Evolutionary conservation across 1,140 invertebrate species (phyloP).

Genomic region (Lethrus apterus): DNA sequence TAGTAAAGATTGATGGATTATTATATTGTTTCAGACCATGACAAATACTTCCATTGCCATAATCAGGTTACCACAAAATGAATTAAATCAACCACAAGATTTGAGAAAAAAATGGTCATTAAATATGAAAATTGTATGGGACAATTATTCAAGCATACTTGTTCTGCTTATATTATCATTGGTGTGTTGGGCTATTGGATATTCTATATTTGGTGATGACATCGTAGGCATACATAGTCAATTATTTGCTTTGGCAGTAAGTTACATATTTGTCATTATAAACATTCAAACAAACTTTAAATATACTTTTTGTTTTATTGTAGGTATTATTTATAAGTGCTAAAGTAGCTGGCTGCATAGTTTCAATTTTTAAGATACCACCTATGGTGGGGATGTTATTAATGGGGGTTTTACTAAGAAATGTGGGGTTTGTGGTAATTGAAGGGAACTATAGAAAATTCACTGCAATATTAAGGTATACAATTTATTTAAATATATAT

Average conservation of each 20-base stretch:
- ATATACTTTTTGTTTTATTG: slow-evolving; percentile 6
- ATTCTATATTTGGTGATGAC: slow-evolving; percentile 21
- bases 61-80: too few relatives aligned
- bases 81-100: too few relatives aligned
- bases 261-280: neutral
- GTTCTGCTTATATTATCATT: slow-evolving; percentile 17
- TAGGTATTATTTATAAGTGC: slow-evolving; percentile 26
- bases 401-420: slow-evolving; percentile 24
- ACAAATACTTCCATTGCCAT: neutral
- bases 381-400: slow-evolving; percentile 28
- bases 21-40: neutral
- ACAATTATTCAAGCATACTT: slow-evolving; percentile 11
- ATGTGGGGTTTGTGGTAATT: slow-evolving; percentile 25
- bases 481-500: neutral
- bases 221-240: slow-evolving; percentile 18
- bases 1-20: neutral
- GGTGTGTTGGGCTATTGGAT: slow-evolving; percentile 20
- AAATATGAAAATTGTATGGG: too few relatives aligned
- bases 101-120: too few relatives aligned
- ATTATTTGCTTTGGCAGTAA: slow-evolving; percentile 22
- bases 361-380: slow-evolving; percentile 18
- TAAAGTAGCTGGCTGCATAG: slow-evolving; percentile 23
- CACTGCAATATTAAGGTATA: slow-evolving; percentile 19
- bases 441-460: slow-evolving; percentile 20
- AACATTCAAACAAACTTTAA: neutral